Evolutionary conservation across 2,797 vertebrate species (phyloP), one percentile per base, ranked within the genome.

Genomic region (Peromyscus eremicus): DNA sequence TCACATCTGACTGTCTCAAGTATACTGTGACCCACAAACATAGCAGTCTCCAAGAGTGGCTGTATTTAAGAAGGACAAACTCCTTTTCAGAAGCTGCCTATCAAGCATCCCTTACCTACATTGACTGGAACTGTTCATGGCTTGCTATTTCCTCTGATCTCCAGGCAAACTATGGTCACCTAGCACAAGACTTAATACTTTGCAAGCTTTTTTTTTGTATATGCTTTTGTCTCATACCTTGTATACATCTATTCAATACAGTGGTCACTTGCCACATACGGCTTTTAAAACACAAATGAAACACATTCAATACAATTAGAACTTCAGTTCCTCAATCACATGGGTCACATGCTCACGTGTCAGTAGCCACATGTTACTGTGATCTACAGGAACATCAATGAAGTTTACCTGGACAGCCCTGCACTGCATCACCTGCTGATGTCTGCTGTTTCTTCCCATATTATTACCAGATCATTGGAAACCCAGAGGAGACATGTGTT

Each of bases 401-500:
- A 43, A 2, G 5, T 62, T 16, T 68, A 34, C 0, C 19, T 6
- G 7, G 49, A 4, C 9, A 27, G 27, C 5, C 5, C 57, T 23
- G 32, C 46, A n/a, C 34, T 13, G 0, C 6, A 0, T 64, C 49
- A 92, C 3, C 34, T 86, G 68, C 11, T 43, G 1, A 2, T 64
- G 37, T 62, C 29, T 70, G 90, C 85, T 79, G 21, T 13, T 2
- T 66, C 49, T 90, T 71, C 17, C 27, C 23, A 6, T 37, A 37
- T 57, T 37, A 37, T 57, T 75, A 29, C 11, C 55, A 66, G 49
- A 76, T 27, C 71, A 40, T 70, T 40, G 40, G 76, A 76, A 84
- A 81, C 34, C 3, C 52, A 55, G 43, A 80, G 21, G 23, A 73
- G 34, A 68, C 43, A 7, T 49, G 34, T 14, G 21, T 91, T 70